Conservation (phyloP, 2,113 vertebrate genomes). For the Rhea americana region DNA sequence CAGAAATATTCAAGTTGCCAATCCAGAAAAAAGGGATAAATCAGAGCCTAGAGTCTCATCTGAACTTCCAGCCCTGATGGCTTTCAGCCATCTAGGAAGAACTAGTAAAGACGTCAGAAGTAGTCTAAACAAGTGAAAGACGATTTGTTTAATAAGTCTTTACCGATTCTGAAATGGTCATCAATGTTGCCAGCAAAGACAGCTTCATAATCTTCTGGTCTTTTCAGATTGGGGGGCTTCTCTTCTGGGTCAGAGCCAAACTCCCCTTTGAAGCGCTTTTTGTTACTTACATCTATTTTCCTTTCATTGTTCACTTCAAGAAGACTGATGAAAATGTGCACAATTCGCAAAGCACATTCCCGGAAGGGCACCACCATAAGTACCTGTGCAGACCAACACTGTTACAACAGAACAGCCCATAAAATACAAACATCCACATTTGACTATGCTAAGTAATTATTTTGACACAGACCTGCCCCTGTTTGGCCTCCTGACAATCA, state of each 20-base stretch:
- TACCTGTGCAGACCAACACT: conserved; percentile 75
- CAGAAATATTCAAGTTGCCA: neutral
- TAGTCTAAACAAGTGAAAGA: neutral
- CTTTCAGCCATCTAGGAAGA: neutral
- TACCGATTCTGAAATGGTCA: conserved; percentile 97
- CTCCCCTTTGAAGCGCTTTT: conserved; percentile 93
- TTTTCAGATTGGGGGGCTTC: conserved; percentile 82
- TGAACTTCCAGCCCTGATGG: neutral
- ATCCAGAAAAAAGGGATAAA: neutral
- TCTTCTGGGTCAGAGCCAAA: conserved; percentile 85
- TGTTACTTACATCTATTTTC: conserved; percentile 91
- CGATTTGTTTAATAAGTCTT: neutral
- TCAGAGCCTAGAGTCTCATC: neutral
- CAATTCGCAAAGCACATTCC: conserved; percentile 83
- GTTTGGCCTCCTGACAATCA: neutral
- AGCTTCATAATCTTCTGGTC: conserved; percentile 92
- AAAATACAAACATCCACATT: rapidly evolving
- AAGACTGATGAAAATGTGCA: conserved; percentile 87
- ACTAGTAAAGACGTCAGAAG: neutral
- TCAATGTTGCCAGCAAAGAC: conserved; percentile 94
- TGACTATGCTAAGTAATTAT: neutral
- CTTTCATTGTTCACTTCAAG: conserved; percentile 84
- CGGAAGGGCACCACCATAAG: conserved; percentile 92
- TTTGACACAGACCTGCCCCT: neutral
- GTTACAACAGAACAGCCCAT: neutral